Conservation (phyloP, 2,113 vertebrate genomes). For the Odontesthes bonariensis region DNA sequence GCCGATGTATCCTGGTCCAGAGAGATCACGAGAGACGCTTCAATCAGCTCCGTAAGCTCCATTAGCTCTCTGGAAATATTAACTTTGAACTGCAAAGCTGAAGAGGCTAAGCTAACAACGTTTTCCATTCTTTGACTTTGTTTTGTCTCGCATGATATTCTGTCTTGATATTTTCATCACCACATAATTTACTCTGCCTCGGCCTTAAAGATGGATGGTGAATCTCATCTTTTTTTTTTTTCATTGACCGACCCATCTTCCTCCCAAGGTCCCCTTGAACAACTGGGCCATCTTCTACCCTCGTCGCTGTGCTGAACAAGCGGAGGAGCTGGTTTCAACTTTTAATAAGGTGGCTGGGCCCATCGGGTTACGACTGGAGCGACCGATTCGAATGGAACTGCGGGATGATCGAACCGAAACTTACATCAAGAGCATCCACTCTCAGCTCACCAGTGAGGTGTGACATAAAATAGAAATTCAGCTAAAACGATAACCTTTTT, state of each 20-base stretch:
- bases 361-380: slow-evolving; percentile 84
- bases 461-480: background rate
- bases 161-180: too few relatives aligned
- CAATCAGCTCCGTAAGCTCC: slow-evolving; percentile 88
- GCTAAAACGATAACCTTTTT: background rate
- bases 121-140: background rate
- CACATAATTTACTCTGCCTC: too few relatives aligned
- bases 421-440: slow-evolving; percentile 87
- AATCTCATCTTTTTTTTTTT: background rate
- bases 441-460: slow-evolving; percentile 85
- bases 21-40: slow-evolving; percentile 85
- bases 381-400: slow-evolving; percentile 85
- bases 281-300: slow-evolving; percentile 93
- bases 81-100: background rate
- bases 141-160: too few relatives aligned
- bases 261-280: slow-evolving; percentile 86
- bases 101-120: background rate
- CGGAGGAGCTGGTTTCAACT: slow-evolving; percentile 82
- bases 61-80: rapidly evolving
- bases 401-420: slow-evolving; percentile 90
- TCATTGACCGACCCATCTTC: slow-evolving; percentile 11
- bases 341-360: slow-evolving; percentile 84
- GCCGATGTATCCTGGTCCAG: slow-evolving; percentile 88
- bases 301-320: slow-evolving; percentile 82
- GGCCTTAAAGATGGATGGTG: background rate